Evolutionary conservation across 2,797 vertebrate genomes (phyloP).

Genomic region (Urosaurus nigricauda): DNA sequence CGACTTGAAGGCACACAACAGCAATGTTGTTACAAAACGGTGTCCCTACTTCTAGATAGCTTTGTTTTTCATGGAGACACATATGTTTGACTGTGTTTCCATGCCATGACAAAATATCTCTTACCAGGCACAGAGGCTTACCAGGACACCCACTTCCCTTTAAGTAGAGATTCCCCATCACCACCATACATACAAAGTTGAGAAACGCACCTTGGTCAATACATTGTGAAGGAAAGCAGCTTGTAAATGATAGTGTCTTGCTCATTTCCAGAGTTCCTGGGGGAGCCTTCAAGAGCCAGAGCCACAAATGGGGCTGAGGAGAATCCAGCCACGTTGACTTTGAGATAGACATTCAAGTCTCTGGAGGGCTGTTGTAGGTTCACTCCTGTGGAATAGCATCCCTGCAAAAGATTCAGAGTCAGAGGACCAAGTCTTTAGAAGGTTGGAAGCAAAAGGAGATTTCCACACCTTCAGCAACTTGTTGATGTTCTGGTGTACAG

Average conservation of each 20-base stretch:
- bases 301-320: neutral
- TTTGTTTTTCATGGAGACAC: neutral
- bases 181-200: no score
- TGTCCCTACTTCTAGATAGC: neutral
- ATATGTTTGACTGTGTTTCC: neutral
- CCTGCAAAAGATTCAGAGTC: neutral
- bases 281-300: neutral
- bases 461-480: neutral
- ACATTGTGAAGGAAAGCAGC: neutral
- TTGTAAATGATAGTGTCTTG: neutral
- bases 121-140: neutral
- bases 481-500: accelerated
- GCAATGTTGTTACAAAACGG: neutral
- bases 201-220: neutral
- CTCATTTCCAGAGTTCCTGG: neutral
- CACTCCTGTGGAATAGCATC: neutral
- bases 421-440: neutral
- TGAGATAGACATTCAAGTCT: neutral
- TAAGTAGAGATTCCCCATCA: neutral
- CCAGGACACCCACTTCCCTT: neutral
- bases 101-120: neutral
- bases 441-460: accelerated
- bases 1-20: no score
- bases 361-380: neutral
- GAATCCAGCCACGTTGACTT: neutral